These are phyloP conservation scores for Grallaria varia DNA, from an alignment of 2,113 vertebrate genomes.

Conservation along the genomic window DNA sequence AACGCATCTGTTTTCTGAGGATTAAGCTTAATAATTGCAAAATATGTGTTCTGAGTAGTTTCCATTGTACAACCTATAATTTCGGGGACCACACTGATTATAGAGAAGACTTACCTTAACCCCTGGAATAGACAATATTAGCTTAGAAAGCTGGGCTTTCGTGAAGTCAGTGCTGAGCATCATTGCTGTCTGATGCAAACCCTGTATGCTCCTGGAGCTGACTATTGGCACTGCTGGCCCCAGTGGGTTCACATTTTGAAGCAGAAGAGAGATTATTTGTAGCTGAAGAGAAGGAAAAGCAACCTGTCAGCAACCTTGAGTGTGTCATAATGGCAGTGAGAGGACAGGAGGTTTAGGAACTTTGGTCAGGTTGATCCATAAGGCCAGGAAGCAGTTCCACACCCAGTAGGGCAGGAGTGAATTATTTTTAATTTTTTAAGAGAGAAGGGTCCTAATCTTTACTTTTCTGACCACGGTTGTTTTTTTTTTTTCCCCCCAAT, in stretches of 20 bases:
- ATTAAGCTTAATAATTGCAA: not conserved
- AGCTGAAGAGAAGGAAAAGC: not conserved
- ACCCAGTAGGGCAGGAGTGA: fast-evolving
- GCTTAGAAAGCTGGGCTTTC: not conserved
- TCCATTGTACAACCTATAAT: not conserved
- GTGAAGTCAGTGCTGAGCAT: not conserved
- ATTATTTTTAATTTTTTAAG: not conserved
- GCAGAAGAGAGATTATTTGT: not conserved
- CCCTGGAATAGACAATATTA: not conserved
- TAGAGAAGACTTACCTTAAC: not conserved
- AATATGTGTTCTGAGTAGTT: not conserved
- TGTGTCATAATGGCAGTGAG: not conserved
- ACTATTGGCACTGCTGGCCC: not conserved
- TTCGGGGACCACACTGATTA: not conserved
- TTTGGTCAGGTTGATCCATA: not conserved
- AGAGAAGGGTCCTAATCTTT: not conserved
- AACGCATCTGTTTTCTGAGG: not conserved
- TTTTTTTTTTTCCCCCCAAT: not conserved
- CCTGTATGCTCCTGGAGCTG: not conserved
- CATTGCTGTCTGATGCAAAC: not conserved
- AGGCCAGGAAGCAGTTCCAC: not conserved
- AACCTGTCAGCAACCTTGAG: not conserved
- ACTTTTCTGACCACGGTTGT: not conserved
- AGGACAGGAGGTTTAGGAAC: not conserved
- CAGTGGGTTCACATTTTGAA: not conserved